These are phyloP conservation scores for Cebidichthys violaceus DNA, from an alignment of 2,113 vertebrate species.

Conservation along the genomic window DNA sequence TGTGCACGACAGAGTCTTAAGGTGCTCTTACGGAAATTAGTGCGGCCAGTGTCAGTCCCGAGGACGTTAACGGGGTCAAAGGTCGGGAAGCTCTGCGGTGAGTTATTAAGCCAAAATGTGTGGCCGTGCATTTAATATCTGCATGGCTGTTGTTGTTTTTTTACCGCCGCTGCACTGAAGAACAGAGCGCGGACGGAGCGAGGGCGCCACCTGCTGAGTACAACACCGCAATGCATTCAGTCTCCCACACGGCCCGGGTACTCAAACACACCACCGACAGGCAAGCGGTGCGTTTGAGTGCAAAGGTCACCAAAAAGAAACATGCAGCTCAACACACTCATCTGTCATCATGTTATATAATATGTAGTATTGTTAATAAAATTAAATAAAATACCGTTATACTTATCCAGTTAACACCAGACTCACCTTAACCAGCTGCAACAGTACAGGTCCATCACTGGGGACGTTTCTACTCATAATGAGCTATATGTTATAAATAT, in stretches of 20 bases:
- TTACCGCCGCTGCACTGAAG: not conserved
- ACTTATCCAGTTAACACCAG: not conserved
- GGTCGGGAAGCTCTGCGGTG: conserved; percentile 22
- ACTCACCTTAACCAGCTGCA: no score
- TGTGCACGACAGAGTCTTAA: conserved; percentile 60
- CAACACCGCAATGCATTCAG: not conserved
- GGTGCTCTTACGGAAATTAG: conserved; percentile 55
- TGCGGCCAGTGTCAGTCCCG: conserved; percentile 41
- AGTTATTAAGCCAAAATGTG: conserved; percentile 60
- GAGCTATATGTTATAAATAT: no score
- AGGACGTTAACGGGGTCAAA: conserved; percentile 60
- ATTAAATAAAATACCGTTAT: not conserved
- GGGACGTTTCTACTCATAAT: not conserved
- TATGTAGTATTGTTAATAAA: not conserved
- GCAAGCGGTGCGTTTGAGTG: not conserved
- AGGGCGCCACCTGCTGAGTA: conserved; percentile 80
- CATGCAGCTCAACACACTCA: not conserved
- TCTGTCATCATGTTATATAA: not conserved
- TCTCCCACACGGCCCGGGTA: not conserved
- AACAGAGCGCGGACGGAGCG: conserved; percentile 34
- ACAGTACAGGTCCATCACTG: not conserved
- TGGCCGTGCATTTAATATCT: conserved; percentile 67
- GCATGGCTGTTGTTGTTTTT: conserved; percentile 29
- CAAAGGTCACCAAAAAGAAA: not conserved
- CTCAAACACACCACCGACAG: not conserved